Evolutionary conservation across 2,797 vertebrate species (phyloP), one percentile per base, ranked within the genome.

Genomic region (Leucoraja ocellata): DNA sequence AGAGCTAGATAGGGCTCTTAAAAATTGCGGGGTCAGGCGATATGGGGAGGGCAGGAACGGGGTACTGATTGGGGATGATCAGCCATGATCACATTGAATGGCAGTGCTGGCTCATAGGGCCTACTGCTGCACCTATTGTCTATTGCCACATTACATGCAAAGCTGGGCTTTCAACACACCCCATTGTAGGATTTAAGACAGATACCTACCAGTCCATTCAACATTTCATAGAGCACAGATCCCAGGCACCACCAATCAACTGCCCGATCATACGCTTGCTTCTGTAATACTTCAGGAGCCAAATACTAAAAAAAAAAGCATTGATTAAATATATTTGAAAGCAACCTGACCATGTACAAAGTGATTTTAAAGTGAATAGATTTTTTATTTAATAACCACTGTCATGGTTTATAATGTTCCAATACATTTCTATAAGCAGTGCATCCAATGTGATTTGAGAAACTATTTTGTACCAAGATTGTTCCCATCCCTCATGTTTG

Each of bases 171-270:
- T 32, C 6, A 28, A n/a, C 1, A 7, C 28, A 2, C 58, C 21
- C 46, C 23, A 25, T n/a, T 11, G 11, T 1, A 63, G n/a, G 61
- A 36, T 63, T n/a, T 81, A 8, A 21, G 32, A 68, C 32, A 76
- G 16, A 90, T 23, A 65, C 16, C 32, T 93, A 97, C 97, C 83
- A 97, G 95, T 95, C 97, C 97, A 8, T 97, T 97, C 18, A 97
- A 96, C 97, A 97, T 97, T 96, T 97, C 97, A 16, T 97, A 97
- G 28, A 97, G 97, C 93, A 97, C 97, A 0, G 97, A 97, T 61
- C 97, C 97, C 92, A 97, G 95, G 73, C 97, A 97, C 97, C 97
- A 97, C 97, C 97, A 97, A 94, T 97, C 97, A 2, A 97, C 97
- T 0, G 97, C 96, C 83, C 97, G 97, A 94, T 97, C 97, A 10